Evolutionary conservation across 1,140 invertebrate species (phyloP), one percentile per base, ranked within the genome.

Genomic region (Lepidurus apus): DNA sequence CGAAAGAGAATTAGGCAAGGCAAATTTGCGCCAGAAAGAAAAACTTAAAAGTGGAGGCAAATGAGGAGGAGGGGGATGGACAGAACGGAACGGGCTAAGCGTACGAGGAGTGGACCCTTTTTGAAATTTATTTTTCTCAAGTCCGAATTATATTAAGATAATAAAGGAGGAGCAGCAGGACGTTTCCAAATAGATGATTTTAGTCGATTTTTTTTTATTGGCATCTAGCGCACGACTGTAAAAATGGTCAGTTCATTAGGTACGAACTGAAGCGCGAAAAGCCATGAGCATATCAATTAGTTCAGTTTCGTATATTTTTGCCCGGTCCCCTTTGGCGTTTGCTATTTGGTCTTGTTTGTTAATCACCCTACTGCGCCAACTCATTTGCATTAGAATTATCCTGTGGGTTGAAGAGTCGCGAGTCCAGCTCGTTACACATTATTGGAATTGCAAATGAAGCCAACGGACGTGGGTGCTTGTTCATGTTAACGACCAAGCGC

Each of bases 371-470:
- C 17, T 65, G 53, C 53, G 53, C 53, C 53, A 65, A 65, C 21
- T 65, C 9, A 65, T 65, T 65, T 65, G 53, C 53, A 65, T 65
- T n/a, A n/a, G 53, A 65, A 65, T 65, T 65, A 65, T 65, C 13
- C 21, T 65, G 53, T 65, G 53, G 53, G 53, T 65, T 65, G 53
- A 65, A 65, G 53, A 21, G 53, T 65, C 53, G 53, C 53, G 53
- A 65, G 53, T 65, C 53, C 53, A 65, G 53, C 53, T 65, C 53
- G 53, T 65, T 65, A 65, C 53, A 65, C 13, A 65, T 65, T 65
- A 65, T 65, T 65, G 53, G 53, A 65, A 65, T 65, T 65, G 53
- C 53, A 65, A 65, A 65, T 65, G 53, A 65, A 65, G 53, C 53
- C 53, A 65, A n/a, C 21, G 9, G 53, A 65, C 53, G 53, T 65